A percentile compares a stretch with the other conserved stretches of the same genome.
phyloP scores from a whole-genome alignment of 92 coral and sea anemone genomes.

The Porites evermanni region DNA sequence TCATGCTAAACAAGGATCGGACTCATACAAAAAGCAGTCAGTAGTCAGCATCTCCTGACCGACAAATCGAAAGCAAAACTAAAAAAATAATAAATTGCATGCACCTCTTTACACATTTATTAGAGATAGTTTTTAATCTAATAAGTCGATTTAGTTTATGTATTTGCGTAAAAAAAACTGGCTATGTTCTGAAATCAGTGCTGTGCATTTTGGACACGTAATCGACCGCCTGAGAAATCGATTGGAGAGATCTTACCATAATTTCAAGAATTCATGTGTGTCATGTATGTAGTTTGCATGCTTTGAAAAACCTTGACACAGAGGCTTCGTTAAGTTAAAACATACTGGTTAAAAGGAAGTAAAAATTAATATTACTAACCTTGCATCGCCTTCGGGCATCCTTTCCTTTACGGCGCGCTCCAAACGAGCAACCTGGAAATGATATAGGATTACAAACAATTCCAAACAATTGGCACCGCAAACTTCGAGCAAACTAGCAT shows the following conservation, averaged over 20 bases:
- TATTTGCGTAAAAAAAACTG: neutral
- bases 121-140: neutral
- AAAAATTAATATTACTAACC: conserved; percentile 9
- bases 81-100: too few relatives aligned
- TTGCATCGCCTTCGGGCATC: conserved; percentile 44
- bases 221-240: neutral
- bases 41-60: too few relatives aligned
- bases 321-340: too few relatives aligned
- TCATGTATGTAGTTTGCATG: neutral
- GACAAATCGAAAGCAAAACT: too few relatives aligned
- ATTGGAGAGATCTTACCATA: neutral
- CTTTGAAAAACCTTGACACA: too few relatives aligned
- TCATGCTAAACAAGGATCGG: neutral
- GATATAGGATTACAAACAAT: neutral
- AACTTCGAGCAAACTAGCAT: neutral
- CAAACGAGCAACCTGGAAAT: conserved; percentile 62
- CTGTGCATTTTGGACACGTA: conserved; percentile 8
- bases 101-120: too few relatives aligned
- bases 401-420: conserved; percentile 41
- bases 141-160: neutral
- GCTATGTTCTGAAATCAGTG: neutral
- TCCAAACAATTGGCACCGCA: neutral
- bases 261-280: neutral
- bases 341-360: too few relatives aligned
- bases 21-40: too few relatives aligned